Percentiles rank a stretch among this genome's conserved stretches.
Evolutionary conservation across 2,888 invertebrate species (phyloP).

Genomic region (Maniola hyperantus): DNA sequence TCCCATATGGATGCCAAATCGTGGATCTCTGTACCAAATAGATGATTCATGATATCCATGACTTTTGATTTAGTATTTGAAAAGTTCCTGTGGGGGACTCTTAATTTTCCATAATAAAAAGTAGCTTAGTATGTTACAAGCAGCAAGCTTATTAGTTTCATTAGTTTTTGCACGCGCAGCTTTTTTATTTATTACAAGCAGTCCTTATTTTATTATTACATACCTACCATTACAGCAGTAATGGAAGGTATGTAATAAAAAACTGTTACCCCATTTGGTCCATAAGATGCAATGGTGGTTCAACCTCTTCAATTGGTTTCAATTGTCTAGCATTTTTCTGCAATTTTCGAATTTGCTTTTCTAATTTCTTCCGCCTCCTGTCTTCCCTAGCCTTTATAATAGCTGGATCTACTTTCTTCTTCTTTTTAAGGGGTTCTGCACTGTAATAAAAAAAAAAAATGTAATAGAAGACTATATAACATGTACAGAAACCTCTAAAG

Average conservation of each 20-base stretch:
- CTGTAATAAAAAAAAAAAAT: conserved; percentile 64
- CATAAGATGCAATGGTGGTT: conserved; percentile 86
- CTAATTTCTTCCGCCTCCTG: conserved; percentile 90
- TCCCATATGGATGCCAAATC: no score
- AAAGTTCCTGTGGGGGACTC: no score
- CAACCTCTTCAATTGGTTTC: conserved; percentile 95
- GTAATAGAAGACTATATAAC: not conserved
- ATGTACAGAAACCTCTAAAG: no score
- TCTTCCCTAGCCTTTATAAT: conserved; percentile 92
- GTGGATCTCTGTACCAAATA: no score
- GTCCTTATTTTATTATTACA: no score
- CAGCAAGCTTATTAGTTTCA: no score
- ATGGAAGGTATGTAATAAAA: not conserved
- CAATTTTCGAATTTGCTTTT: conserved; percentile 92
- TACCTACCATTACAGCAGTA: not conserved
- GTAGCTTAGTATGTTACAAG: no score
- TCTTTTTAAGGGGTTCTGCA: conserved; percentile 95
- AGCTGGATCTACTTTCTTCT: conserved; percentile 92
- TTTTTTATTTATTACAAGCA: no score
- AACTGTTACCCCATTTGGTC: conserved; percentile 84
- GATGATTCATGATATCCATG: no score
- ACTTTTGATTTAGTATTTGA: no score
- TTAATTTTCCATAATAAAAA: no score
- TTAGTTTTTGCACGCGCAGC: no score
- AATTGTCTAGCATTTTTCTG: conserved; percentile 91